A percentile compares a stretch with the other conserved stretches of the same genome.
Evolutionary conservation across 2,797 vertebrate species (phyloP).

Genomic region (Notolabrus celidotus): DNA sequence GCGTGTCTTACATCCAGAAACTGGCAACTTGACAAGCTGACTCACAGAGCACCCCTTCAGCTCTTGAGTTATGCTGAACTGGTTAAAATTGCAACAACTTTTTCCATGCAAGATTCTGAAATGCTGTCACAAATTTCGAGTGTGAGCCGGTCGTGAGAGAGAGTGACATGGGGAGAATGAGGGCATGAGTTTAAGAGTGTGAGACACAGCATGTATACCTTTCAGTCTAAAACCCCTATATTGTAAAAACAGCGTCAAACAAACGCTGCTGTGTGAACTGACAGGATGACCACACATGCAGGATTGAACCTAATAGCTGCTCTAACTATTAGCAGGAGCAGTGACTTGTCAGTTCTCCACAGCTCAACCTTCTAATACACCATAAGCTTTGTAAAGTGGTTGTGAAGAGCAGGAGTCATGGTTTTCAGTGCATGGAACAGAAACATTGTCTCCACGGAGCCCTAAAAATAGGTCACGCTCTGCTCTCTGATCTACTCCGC

Average conservation of each 20-base stretch:
- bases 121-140: neutral
- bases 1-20: neutral
- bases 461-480: constrained; percentile 81
- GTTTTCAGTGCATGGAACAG: constrained; percentile 71
- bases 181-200: neutral
- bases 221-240: too few species aligned
- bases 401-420: constrained; percentile 70
- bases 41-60: neutral
- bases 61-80: neutral
- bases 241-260: constrained; percentile 1
- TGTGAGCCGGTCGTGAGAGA: neutral
- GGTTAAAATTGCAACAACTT: neutral
- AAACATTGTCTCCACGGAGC: constrained; percentile 77
- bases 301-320: constrained; percentile 24
- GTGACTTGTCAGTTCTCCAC: constrained; percentile 40
- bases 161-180: neutral
- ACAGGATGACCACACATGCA: constrained; percentile 21
- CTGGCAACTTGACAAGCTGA: neutral
- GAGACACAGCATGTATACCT: constrained; percentile 1
- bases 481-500: constrained; percentile 78
- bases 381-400: constrained; percentile 58
- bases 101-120: neutral
- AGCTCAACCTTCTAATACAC: constrained; percentile 44
- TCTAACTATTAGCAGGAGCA: constrained; percentile 25
- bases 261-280: neutral